Conservation (phyloP, 2,888 invertebrate genomes). For the Tuta absoluta region DNA sequence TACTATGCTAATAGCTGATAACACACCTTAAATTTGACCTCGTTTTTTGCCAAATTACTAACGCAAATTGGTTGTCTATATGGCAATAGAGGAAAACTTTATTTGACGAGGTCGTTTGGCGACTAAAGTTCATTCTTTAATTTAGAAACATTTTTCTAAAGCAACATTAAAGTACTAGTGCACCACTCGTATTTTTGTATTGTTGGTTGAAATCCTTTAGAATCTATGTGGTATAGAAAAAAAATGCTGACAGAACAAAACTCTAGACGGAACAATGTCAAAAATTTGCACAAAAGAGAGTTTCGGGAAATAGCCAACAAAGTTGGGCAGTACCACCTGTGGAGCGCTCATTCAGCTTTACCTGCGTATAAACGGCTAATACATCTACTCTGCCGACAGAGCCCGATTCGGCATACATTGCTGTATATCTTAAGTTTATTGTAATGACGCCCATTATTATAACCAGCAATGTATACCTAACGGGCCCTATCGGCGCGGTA, state of each 20-base stretch:
- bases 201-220: neutral
- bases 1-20: neutral
- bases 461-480: no score
- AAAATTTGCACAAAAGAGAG: neutral
- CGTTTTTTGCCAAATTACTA: neutral
- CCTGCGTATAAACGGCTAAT: neutral
- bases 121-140: no score
- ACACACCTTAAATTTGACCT: neutral
- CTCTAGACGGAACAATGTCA: neutral
- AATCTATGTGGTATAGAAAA: neutral
- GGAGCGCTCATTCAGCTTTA: neutral
- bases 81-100: no score
- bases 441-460: no score
- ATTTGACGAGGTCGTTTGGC: no score
- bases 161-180: no score
- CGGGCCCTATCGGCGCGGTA: no score
- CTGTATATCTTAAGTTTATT: no score
- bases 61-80: neutral
- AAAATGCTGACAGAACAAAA: neutral
- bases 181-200: no score
- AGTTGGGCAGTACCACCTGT: constrained; percentile 7
- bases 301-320: neutral
- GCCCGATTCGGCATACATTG: no score
- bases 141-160: no score
- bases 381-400: no score